Percentiles rank a stretch among this genome's conserved stretches.
Conservation (phyloP, 2,113 vertebrate species). For the Odobenus rosmarus region DNA sequence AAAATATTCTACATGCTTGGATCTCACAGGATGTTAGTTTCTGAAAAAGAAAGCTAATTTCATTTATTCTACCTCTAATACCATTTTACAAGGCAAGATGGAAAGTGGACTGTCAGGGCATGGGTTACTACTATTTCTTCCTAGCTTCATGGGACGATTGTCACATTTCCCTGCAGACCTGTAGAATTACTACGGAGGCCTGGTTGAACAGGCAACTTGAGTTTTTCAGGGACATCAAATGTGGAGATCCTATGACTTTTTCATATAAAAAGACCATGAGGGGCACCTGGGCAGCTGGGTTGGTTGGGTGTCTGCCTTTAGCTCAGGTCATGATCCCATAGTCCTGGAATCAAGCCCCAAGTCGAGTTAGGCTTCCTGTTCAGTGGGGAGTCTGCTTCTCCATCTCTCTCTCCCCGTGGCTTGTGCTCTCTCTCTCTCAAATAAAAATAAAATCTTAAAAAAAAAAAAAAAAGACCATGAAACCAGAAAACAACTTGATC, state of each 20-base stretch:
- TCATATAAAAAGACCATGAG: slow-evolving; percentile 20
- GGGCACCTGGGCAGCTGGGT: no score
- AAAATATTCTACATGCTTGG: not conserved
- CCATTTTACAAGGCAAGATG: not conserved
- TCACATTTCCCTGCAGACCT: not conserved
- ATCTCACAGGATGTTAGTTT: not conserved
- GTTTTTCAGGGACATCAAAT: not conserved
- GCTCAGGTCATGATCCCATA: not conserved
- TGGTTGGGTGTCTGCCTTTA: not conserved
- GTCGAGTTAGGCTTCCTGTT: not conserved
- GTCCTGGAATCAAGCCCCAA: not conserved
- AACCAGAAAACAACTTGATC: slow-evolving; percentile 17
- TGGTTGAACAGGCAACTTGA: slow-evolving; percentile 6
- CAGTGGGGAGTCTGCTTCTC: not conserved
- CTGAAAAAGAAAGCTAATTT: not conserved
- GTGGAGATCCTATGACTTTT: slow-evolving; percentile 1
- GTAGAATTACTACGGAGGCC: not conserved
- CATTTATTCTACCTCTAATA: not conserved
- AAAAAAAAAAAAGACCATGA: not conserved
- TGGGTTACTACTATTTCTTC: not conserved
- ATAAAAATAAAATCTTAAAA: not conserved
- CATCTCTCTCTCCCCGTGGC: no score
- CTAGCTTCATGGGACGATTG: not conserved
- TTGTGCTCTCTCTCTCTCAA: not conserved
- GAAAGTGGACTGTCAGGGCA: not conserved